Conservation (phyloP, 2,888 invertebrate species). For the Drosophila niveifrons region DNA sequence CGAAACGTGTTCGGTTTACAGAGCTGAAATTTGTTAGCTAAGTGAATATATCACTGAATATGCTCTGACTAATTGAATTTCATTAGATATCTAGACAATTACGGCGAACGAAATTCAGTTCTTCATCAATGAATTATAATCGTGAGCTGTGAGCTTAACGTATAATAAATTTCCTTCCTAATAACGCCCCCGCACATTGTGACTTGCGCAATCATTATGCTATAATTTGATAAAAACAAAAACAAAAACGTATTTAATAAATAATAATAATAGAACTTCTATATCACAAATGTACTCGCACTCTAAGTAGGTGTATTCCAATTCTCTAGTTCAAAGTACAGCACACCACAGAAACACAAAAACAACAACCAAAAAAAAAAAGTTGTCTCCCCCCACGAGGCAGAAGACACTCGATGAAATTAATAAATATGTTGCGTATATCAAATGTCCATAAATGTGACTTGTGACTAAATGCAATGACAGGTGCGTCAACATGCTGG, state of each 20-base stretch:
- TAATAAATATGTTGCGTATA: slow-evolving; percentile 11
- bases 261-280: not conserved
- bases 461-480: not conserved
- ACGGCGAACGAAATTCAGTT: not conserved
- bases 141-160: not conserved
- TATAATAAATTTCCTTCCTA: not conserved
- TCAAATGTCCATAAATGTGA: slow-evolving; percentile 3
- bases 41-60: too few relatives aligned
- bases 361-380: not conserved
- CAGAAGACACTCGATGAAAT: not conserved
- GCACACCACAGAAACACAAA: not conserved
- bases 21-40: not conserved
- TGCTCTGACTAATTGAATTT: not conserved
- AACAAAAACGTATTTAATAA: not conserved
- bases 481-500: not conserved
- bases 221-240: slow-evolving; percentile 6
- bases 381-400: too few relatives aligned
- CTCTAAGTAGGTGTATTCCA: not conserved
- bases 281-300: not conserved
- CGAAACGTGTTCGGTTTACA: not conserved
- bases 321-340: slow-evolving; percentile 9
- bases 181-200: slow-evolving; percentile 4
- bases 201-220: slow-evolving; percentile 13
- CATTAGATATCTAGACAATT: not conserved
- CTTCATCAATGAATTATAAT: slow-evolving; percentile 4